A percentile compares a stretch with the other conserved stretches of the same genome.
Conservation (phyloP, 1,140 invertebrate species). For the Parapsyche elsis region DNA sequence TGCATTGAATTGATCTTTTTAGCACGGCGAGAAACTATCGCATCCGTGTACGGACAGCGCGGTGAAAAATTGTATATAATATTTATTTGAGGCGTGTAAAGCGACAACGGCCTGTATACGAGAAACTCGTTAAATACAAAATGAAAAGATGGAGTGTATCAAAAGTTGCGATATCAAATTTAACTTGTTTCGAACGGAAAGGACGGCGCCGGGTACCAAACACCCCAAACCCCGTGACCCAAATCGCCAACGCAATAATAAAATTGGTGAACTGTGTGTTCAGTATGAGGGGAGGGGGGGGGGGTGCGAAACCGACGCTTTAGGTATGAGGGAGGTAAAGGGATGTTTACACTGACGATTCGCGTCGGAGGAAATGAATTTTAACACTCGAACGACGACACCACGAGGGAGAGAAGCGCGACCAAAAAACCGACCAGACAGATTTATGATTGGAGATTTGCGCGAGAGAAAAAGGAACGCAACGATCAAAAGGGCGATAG, state of each 20-base stretch:
- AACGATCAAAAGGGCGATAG: not conserved
- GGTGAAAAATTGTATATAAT: no score
- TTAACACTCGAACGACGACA: constrained; percentile 49
- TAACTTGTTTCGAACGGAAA: constrained; percentile 1
- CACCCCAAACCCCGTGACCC: constrained; percentile 38
- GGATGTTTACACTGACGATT: constrained; percentile 53
- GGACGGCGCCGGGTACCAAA: constrained; percentile 16
- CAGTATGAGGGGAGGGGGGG: not conserved
- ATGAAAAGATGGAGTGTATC: not conserved
- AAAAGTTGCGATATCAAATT: not conserved
- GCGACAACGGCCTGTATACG: no score
- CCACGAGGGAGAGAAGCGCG: constrained; percentile 41
- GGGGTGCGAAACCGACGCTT: not conserved
- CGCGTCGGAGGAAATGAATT: constrained; percentile 53
- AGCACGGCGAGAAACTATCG: no score
- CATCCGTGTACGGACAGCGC: no score
- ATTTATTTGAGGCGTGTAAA: no score
- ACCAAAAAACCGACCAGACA: constrained; percentile 14
- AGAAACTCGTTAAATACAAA: no score
- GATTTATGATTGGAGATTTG: constrained; percentile 38
- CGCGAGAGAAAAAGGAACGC: no score
- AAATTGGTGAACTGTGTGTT: constrained; percentile 30
- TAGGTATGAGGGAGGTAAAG: constrained; percentile 2
- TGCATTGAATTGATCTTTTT: no score
- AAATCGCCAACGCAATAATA: constrained; percentile 42